Conservation (phyloP, 2,797 vertebrate genomes). For the Pipistrellus pipistrellus region DNA sequence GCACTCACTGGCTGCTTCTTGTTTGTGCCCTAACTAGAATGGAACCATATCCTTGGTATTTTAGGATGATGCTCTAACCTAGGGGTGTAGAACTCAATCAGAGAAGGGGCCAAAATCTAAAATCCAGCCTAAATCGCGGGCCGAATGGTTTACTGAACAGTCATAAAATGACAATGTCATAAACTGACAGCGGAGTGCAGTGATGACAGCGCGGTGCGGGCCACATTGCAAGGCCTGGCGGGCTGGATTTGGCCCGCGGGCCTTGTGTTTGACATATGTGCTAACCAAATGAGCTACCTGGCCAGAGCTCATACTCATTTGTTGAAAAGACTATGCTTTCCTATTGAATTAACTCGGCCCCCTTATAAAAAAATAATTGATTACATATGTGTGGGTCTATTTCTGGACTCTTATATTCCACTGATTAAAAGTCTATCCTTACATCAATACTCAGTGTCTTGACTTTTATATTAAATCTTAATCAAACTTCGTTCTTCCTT, state of each 20-base stretch:
- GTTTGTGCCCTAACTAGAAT: background rate
- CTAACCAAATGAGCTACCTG: background rate
- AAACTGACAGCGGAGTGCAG: too few species aligned
- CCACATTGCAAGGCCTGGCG: too few species aligned
- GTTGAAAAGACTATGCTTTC: background rate
- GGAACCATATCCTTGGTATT: background rate
- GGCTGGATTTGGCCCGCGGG: too few species aligned
- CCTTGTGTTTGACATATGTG: too few species aligned
- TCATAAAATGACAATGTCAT: too few species aligned
- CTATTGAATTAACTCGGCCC: background rate
- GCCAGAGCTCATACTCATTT: background rate
- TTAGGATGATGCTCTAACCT: background rate
- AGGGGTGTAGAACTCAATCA: too few species aligned
- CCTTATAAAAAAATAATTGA: background rate
- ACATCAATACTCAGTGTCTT: background rate
- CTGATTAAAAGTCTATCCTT: background rate
- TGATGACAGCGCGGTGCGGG: too few species aligned
- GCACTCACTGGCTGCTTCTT: background rate
- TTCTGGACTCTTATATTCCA: background rate
- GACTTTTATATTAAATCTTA: background rate
- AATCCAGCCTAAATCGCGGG: too few species aligned
- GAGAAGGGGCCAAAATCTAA: too few species aligned
- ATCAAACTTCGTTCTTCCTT: conserved; percentile 34
- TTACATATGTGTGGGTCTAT: background rate
- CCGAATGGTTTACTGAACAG: too few species aligned